phyloP scores from a whole-genome alignment of 2,797 vertebrate genomes.

The Hemitrygon akajei region DNA sequence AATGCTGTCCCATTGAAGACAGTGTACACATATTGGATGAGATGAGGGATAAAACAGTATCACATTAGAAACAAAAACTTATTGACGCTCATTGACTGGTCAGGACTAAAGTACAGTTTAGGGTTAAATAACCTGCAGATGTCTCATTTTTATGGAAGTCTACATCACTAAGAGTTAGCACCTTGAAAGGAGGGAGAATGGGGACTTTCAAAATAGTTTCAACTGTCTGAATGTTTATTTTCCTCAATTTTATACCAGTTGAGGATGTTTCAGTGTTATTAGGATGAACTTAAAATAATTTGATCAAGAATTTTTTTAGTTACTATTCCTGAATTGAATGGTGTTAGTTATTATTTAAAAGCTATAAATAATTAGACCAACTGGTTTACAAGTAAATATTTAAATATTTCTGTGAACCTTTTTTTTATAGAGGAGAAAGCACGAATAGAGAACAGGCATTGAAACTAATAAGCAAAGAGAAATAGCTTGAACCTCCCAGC shows the following conservation, averaged over 20 bases:
- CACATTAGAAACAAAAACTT: not conserved
- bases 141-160: not conserved
- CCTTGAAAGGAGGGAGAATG: not conserved
- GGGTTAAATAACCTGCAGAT: not conserved
- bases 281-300: not conserved
- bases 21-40: not conserved
- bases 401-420: not conserved
- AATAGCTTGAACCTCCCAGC: not conserved
- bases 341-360: not conserved
- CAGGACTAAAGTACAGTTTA: not conserved
- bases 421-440: not conserved
- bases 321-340: not conserved
- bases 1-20: not conserved
- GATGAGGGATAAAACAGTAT: not conserved
- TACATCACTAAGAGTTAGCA: not conserved
- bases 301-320: not conserved
- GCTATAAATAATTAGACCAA: constrained; percentile 2
- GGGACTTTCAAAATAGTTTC: not conserved
- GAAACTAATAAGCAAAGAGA: not conserved
- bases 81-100: not conserved
- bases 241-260: not conserved
- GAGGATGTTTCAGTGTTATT: not conserved
- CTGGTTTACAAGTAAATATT: not conserved
- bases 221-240: not conserved
- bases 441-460: not conserved